phyloP scores from a whole-genome alignment of 2,797 vertebrate species.

The Myotis vivesi region DNA sequence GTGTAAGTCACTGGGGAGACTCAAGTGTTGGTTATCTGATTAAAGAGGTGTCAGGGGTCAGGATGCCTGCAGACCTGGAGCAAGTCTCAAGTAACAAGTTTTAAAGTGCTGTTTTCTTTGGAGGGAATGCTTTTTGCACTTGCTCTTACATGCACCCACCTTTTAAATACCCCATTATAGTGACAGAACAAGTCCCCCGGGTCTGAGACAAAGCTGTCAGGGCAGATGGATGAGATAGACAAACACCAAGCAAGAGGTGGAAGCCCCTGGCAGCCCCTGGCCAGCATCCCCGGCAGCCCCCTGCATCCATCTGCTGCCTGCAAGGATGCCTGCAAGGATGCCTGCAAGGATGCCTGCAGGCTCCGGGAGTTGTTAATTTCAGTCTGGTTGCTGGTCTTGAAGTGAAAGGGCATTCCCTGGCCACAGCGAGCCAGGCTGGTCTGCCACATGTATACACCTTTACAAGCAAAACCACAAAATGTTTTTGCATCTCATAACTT shows the following conservation, averaged over 20 bases:
- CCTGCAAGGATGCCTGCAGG: neutral
- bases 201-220: neutral
- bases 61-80: neutral
- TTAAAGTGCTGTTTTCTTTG: conserved; percentile 35
- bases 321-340: neutral
- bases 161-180: conserved; percentile 48
- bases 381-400: neutral
- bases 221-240: neutral
- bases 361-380: neutral
- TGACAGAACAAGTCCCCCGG: neutral
- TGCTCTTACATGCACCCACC: neutral
- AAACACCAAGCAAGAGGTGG: neutral
- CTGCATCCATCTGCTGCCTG: too few relatives aligned
- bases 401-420: neutral
- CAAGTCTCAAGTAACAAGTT: neutral
- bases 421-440: neutral
- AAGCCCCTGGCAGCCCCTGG: neutral
- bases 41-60: conserved; percentile 13
- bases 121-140: neutral
- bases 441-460: neutral
- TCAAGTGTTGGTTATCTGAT: conserved; percentile 30
- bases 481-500: neutral
- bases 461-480: neutral
- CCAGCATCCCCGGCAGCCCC: neutral
- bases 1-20: neutral